phyloP scores from a whole-genome alignment of 2,888 invertebrate genomes.

The Leptura quadrifasciata region DNA sequence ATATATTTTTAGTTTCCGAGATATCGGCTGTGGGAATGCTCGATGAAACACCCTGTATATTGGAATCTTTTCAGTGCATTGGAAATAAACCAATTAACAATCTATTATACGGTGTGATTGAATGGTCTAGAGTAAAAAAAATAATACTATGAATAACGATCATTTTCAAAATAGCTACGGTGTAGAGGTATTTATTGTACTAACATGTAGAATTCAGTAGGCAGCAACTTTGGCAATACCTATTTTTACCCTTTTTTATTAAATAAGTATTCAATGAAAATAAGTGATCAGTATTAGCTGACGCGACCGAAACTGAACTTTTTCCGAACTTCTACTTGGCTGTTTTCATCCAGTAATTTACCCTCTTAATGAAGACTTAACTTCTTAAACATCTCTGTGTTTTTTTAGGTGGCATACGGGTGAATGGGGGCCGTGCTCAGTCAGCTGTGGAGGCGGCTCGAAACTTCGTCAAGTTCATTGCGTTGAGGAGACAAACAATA shows the following conservation, averaged over 20 bases:
- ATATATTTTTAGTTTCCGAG: too few relatives aligned
- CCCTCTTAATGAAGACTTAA: conserved; percentile 35
- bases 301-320: background rate
- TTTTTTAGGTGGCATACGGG: conserved; percentile 89
- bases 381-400: conserved; percentile 30
- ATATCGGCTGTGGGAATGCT: too few relatives aligned
- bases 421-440: conserved; percentile 92
- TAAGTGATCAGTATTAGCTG: conserved; percentile 1
- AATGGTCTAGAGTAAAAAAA: too few relatives aligned
- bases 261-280: background rate
- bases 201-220: background rate
- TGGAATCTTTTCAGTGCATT: too few relatives aligned
- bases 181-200: too few relatives aligned
- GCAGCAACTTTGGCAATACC: background rate
- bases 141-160: too few relatives aligned
- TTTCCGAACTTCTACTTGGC: background rate
- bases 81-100: too few relatives aligned
- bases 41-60: too few relatives aligned
- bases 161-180: too few relatives aligned
- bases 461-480: conserved; percentile 89
- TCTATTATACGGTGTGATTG: too few relatives aligned
- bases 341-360: background rate
- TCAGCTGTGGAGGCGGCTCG: conserved; percentile 90
- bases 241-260: background rate
- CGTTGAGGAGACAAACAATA: conserved; percentile 87